Percentiles rank a stretch among this genome's conserved stretches.
phyloP scores from a whole-genome alignment of 2,113 vertebrate species.

The Buteo buteo region DNA sequence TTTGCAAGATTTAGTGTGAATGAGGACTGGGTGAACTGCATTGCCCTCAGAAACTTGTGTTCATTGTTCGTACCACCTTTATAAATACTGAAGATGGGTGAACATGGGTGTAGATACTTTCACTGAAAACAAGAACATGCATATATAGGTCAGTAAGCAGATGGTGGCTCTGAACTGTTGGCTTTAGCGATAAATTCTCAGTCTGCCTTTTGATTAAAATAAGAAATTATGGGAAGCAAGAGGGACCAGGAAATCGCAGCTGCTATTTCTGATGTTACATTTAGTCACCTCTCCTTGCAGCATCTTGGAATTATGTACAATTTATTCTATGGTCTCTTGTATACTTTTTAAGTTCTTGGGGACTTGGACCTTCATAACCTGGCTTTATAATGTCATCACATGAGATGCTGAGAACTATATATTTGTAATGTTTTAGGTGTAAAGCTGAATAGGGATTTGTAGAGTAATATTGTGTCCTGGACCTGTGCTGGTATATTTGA shows the following conservation, averaged over 20 bases:
- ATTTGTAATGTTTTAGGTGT: background rate
- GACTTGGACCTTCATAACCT: background rate
- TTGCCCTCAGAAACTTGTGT: background rate
- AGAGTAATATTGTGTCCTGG: background rate
- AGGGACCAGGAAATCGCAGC: background rate
- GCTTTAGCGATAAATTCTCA: background rate
- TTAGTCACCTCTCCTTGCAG: background rate
- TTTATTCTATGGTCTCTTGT: background rate
- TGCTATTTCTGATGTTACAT: background rate
- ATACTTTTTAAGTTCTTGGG: background rate
- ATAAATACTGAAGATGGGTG: background rate
- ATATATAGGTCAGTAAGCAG: background rate
- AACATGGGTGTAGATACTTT: background rate
- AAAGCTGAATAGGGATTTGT: background rate
- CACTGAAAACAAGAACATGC: background rate
- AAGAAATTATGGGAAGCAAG: background rate
- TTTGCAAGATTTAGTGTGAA: background rate
- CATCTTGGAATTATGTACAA: background rate
- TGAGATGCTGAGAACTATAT: background rate
- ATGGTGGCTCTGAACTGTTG: background rate
- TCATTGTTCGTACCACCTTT: background rate
- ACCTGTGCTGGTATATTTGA: background rate
- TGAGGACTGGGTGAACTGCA: background rate
- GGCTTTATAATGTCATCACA: background rate
- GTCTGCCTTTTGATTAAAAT: background rate